Base-by-base conservation (phyloP, 2,888 invertebrate species). In the Stenodera caucasica region DNA sequence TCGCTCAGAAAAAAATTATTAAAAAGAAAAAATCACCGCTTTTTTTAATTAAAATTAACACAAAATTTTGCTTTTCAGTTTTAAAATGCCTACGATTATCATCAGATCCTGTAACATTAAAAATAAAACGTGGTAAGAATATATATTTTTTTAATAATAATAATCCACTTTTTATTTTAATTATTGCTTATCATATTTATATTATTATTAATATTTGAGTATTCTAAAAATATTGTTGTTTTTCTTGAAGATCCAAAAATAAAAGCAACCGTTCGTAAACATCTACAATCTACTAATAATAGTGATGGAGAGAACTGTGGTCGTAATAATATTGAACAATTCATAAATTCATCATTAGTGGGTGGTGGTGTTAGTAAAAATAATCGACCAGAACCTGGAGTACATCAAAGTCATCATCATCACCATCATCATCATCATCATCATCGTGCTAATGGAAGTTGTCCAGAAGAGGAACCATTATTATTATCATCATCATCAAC, bases 81-180 rank as follows among this genome's bases (percentile, higher is more conserved):
- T 85, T 94, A 84, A 94, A 93, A 90, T 94, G 94, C 84, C 88
- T 95, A 80, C 90, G 94, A 80, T 87, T 95, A 79, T 93, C 94
- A 72, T 87, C 91, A 83, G 93, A 94, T 85, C 90, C 92, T 77
- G 93, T 95, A 78, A 92, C 91, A 79, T 84, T 95, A 82, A 92
- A 92, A 85, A 87, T 95, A 81, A 92, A 89, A 86, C 88, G 93
- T 88, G 94, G 94, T 93, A 85, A 89, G 87, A 82, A 67, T 63
- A 62, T 45, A 32, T 49, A 55, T 57, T 56, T 53, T 33, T 49
- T 61, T 61, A 14, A 51, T 56, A 45, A 18, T 49, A 26, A 29
- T 58, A 18, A 52, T 33, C 18, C n/a, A n/a, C 51, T 30, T 52
- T 1, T n/a, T 21, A 7, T 29, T 29, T 30, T 52, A 30, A 15